Evolutionary conservation across 2,113 vertebrate species (phyloP).

Genomic region (Amphilophus citrinellus): DNA sequence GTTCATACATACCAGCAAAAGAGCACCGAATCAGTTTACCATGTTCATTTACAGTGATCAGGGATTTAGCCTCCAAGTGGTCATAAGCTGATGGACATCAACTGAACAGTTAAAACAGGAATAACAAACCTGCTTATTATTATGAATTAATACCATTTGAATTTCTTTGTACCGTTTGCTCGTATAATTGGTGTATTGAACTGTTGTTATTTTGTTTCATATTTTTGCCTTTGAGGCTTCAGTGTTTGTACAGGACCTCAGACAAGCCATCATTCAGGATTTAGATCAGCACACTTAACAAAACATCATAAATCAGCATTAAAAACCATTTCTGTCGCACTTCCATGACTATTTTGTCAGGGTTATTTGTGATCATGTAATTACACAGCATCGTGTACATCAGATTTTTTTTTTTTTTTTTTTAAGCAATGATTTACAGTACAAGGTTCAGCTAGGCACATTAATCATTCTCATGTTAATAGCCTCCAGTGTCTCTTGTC

Average conservation of each 20-base stretch:
- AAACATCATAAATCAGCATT: slow-evolving; percentile 59
- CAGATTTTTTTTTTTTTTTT: slow-evolving; percentile 65
- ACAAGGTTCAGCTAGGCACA: slow-evolving; percentile 55
- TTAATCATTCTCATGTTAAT: slow-evolving; percentile 69
- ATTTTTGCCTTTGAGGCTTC: background rate
- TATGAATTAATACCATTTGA: background rate
- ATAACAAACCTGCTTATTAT: background rate
- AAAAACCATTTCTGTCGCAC: slow-evolving; percentile 39
- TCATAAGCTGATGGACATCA: background rate
- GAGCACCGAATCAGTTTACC: background rate
- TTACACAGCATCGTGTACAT: slow-evolving; percentile 45
- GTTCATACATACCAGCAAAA: too few species aligned
- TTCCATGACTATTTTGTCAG: slow-evolving; percentile 58
- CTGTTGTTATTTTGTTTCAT: background rate
- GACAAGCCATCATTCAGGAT: background rate
- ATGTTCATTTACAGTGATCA: background rate
- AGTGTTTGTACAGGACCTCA: background rate
- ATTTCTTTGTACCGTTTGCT: background rate
- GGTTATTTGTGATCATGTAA: slow-evolving; percentile 69
- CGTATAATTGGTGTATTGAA: background rate
- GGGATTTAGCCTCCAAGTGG: background rate
- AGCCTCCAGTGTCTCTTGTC: slow-evolving; percentile 57
- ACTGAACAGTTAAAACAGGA: background rate
- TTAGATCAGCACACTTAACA: slow-evolving; percentile 4
- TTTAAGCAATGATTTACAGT: slow-evolving; percentile 67